Evolutionary conservation across 2,113 vertebrate species (phyloP).

Genomic region (Reinhardtius hippoglossoides): DNA sequence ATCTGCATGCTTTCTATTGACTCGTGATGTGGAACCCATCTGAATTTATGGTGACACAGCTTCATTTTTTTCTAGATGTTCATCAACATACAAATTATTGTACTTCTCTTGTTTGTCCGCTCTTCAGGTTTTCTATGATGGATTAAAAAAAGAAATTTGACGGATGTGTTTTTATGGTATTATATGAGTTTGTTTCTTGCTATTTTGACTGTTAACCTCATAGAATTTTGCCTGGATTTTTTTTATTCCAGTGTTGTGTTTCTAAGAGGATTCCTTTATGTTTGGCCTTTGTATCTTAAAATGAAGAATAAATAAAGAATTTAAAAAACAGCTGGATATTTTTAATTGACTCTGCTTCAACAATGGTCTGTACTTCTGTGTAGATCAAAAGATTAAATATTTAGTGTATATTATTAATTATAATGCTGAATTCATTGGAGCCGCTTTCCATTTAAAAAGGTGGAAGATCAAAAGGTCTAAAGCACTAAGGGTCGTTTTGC

Average conservation of each 20-base stretch:
- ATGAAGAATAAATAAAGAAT: constrained; percentile 66
- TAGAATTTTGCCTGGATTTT: constrained; percentile 43
- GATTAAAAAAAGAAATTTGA: constrained; percentile 15
- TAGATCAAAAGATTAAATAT: constrained; percentile 18
- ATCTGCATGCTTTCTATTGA: constrained; percentile 54
- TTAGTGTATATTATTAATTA: constrained; percentile 13
- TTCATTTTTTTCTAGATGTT: constrained; percentile 23
- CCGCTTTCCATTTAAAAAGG: constrained; percentile 77
- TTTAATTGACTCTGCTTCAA: constrained; percentile 15
- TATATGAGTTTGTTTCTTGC: constrained; percentile 43
- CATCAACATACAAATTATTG: constrained; percentile 30
- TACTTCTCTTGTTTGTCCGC: constrained; percentile 22
- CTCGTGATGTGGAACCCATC: background rate
- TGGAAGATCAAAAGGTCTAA: constrained; percentile 62
- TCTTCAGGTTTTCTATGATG: constrained; percentile 59
- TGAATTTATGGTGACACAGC: constrained; percentile 29
- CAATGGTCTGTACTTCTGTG: constrained; percentile 5
- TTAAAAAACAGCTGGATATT: background rate
- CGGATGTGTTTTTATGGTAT: constrained; percentile 47
- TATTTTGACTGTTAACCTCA: constrained; percentile 49
- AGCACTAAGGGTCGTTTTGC: constrained; percentile 53
- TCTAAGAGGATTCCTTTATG: constrained; percentile 47
- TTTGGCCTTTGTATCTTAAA: constrained; percentile 69
- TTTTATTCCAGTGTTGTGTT: constrained; percentile 55
- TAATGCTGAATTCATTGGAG: constrained; percentile 52